Evolutionary conservation across 2,113 vertebrate genomes (phyloP), one percentile per base, ranked within the genome.

Genomic region (Numida meleagris): DNA sequence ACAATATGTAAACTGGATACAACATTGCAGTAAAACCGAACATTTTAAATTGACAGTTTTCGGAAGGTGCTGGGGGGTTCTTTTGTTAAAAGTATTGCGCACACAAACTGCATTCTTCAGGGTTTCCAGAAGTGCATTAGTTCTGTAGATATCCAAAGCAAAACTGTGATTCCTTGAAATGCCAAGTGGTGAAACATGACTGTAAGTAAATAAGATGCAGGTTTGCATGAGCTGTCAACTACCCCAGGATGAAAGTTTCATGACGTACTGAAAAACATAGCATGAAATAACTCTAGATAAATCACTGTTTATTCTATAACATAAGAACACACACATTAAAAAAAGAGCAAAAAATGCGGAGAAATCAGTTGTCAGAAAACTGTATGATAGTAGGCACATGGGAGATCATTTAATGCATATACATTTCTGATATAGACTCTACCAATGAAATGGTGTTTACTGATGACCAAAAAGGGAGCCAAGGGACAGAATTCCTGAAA

Each of bases 341-440:
- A 14, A 2, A 3, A 12, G 34, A 25, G 1, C 5, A 11, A 1
- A 4, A 53, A 57, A 51, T 50, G 73, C 9, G 31, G 29, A 51
- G 10, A 31, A 55, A 66, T 34, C 71, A 86, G 6, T 43, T 76
- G 43, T 43, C 59, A 70, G 31, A 0, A 0, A 83, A 38, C 16
- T 45, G 21, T 50, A 14, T 6, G 15, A 65, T 18, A 38, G 12
- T 21, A 38, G 16, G 57, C 25, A 62, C 25, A 8, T 1, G 25
- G 45, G 61, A 86, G 65, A 86, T 14, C 7, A 57, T 38, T 46
- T 27, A 73, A 78, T 12, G 14, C 61, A 84, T 78, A 74, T 38
- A 38, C 2, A 3, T 62, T 84, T 81, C 74, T 74, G 18, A 45
- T 51, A 29, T 55, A 77, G 18, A 51, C 21, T 65, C 68, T 25